These are phyloP conservation scores for Nemotelus nigrinus DNA, from an alignment of 2,888 invertebrate species.

Conservation along the genomic window DNA sequence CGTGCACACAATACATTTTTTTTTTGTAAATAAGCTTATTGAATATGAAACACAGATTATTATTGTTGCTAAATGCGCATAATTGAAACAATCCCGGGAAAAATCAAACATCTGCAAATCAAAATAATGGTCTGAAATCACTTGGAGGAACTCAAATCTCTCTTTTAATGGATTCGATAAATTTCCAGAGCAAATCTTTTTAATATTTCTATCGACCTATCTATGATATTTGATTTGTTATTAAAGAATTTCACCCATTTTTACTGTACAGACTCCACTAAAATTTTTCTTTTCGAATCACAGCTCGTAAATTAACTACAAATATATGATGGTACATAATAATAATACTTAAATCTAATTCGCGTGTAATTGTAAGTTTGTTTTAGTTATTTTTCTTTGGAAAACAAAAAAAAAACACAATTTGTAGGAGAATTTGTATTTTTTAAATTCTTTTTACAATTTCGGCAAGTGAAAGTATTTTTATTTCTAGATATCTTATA, in stretches of 20 bases:
- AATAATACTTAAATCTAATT: slow-evolving; percentile 34
- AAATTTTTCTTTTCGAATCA: background rate
- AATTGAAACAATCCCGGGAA: background rate
- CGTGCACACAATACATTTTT: slow-evolving; percentile 13
- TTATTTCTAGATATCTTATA: slow-evolving; percentile 18
- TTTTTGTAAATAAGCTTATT: slow-evolving; percentile 30
- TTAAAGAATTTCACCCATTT: background rate
- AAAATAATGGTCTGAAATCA: no score
- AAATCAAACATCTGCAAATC: background rate
- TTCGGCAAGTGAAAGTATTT: slow-evolving; percentile 34
- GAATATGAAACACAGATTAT: slow-evolving; percentile 17
- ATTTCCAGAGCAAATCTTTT: slow-evolving; percentile 28
- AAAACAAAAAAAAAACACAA: background rate
- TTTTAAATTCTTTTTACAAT: slow-evolving; percentile 3
- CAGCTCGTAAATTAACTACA: no score
- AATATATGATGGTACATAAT: background rate
- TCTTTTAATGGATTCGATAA: background rate
- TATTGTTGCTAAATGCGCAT: slow-evolving; percentile 16
- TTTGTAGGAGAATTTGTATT: slow-evolving; percentile 38
- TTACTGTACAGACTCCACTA: slow-evolving; percentile 19
- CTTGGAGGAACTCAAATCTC: background rate
- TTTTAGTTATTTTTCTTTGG: background rate
- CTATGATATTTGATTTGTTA: slow-evolving; percentile 16
- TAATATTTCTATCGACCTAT: background rate
- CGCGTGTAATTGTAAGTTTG: background rate